Conservation (phyloP, 2,888 invertebrate genomes). For the Latheticus oryzae region DNA sequence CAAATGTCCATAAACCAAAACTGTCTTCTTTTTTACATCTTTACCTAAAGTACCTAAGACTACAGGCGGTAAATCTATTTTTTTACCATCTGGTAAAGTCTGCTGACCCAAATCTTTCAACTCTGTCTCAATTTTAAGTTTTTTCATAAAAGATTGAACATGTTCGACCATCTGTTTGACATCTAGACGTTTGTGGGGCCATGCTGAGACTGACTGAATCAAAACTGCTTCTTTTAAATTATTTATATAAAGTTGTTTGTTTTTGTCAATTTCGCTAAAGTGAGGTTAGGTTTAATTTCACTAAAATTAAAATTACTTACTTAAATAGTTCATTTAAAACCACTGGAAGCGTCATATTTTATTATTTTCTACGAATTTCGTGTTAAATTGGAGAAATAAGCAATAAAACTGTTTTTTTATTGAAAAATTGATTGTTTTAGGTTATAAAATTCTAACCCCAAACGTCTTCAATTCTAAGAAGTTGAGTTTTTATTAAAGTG, state of each 20-base stretch:
- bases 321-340: constrained; percentile 32
- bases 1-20: constrained; percentile 95
- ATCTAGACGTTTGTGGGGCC: constrained; percentile 84
- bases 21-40: constrained; percentile 89
- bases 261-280: constrained; percentile 81
- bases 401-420: too few species aligned
- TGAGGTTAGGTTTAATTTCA: constrained; percentile 1
- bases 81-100: constrained; percentile 75
- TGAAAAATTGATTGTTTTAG: too few species aligned
- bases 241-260: constrained; percentile 80
- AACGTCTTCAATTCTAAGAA: too few species aligned
- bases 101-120: constrained; percentile 76
- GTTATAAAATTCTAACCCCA: too few species aligned
- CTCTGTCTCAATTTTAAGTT: constrained; percentile 50
- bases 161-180: constrained; percentile 89
- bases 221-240: constrained; percentile 87
- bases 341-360: constrained; percentile 39
- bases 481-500: too few species aligned
- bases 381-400: too few species aligned
- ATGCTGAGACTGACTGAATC: constrained; percentile 95
- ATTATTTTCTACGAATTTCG: constrained; percentile 7
- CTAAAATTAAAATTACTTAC: constrained; percentile 21
- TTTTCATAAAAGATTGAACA: constrained; percentile 75
- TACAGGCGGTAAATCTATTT: constrained; percentile 86
- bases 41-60: constrained; percentile 83